These are phyloP conservation scores for Myripristis murdjan DNA, from an alignment of 2,797 vertebrate genomes.

Conservation along the genomic window DNA sequence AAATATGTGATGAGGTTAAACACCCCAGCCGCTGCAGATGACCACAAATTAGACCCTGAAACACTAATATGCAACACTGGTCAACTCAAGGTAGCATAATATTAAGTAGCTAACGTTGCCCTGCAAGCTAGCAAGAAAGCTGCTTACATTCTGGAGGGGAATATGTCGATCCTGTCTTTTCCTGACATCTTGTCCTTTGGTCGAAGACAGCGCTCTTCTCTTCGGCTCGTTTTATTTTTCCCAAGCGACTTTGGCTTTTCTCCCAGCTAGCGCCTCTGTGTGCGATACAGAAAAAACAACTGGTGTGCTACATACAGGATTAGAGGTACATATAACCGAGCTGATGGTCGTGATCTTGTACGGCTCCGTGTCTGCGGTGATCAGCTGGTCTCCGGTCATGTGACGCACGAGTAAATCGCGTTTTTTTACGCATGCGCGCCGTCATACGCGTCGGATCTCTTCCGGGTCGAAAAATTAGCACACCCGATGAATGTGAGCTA, in stretches of 20 bases:
- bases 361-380: slow-evolving; percentile 31
- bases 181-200: slow-evolving; percentile 89
- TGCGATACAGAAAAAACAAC: rapidly evolving
- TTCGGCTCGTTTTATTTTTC: neutral
- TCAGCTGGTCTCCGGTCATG: slow-evolving; percentile 82
- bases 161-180: slow-evolving; percentile 97
- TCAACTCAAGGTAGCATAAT: neutral
- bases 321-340: slow-evolving; percentile 22
- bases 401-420: slow-evolving; percentile 54
- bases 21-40: neutral
- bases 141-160: slow-evolving; percentile 98
- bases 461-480: slow-evolving; percentile 79
- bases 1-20: neutral
- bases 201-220: slow-evolving; percentile 27
- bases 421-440: slow-evolving; percentile 55
- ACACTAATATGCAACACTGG: too few species aligned
- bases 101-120: neutral
- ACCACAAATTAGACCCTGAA: too few species aligned
- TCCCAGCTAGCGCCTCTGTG: neutral
- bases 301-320: slow-evolving; percentile 38
- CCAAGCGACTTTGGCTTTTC: neutral
- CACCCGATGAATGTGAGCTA: slow-evolving; percentile 72
- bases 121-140: slow-evolving; percentile 41
- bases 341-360: slow-evolving; percentile 72
- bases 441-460: slow-evolving; percentile 43